Conservation (phyloP, 2,797 vertebrate species). For the Sciaenops ocellatus region DNA sequence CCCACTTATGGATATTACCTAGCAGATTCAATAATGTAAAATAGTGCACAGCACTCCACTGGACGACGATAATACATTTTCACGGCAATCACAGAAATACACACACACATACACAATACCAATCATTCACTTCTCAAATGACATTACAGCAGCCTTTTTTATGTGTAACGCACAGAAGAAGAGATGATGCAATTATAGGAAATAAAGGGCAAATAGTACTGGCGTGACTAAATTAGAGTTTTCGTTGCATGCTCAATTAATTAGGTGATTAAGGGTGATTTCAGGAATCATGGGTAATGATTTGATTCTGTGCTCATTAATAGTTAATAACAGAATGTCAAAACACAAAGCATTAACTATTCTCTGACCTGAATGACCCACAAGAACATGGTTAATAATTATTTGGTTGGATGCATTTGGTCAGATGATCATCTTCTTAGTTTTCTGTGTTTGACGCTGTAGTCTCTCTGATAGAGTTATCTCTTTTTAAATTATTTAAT, state of each 20-base stretch:
- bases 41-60: constrained; percentile 8
- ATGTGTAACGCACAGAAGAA: not conserved
- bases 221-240: constrained; percentile 52
- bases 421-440: not conserved
- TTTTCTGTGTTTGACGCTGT: not conserved
- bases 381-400: not conserved
- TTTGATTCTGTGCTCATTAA: constrained; percentile 49
- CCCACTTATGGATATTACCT: constrained; percentile 21
- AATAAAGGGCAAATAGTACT: constrained; percentile 33
- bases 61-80: constrained; percentile 32
- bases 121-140: constrained; percentile 30
- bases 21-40: constrained; percentile 45
- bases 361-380: constrained; percentile 15
- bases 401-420: constrained; percentile 16
- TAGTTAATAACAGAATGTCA: constrained; percentile 53
- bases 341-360: constrained; percentile 74
- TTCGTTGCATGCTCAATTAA: constrained; percentile 60
- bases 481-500: not conserved
- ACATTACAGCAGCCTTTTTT: constrained; percentile 25
- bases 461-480: not conserved
- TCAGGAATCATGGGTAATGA: constrained; percentile 48
- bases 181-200: constrained; percentile 60
- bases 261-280: constrained; percentile 53
- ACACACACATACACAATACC: not conserved
- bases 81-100: constrained; percentile 35